Evolutionary conservation across 1,140 invertebrate species (phyloP).

Genomic region (Ips typographus): DNA sequence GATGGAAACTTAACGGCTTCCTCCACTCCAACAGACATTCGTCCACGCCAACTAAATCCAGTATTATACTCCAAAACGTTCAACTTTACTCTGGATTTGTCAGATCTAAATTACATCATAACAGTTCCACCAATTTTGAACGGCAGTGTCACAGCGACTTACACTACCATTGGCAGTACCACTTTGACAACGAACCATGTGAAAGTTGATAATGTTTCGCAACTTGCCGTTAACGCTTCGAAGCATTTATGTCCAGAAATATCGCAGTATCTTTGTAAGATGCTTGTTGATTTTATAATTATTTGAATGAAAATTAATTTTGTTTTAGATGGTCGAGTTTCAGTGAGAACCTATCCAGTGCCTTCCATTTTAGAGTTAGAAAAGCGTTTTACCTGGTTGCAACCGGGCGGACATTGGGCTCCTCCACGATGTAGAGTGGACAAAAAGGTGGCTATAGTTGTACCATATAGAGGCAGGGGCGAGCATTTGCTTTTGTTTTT

Average conservation of each 20-base stretch:
- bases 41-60: neutral
- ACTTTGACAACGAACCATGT: neutral
- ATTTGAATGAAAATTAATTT: neutral
- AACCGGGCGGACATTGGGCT: slow-evolving; percentile 73
- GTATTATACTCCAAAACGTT: neutral
- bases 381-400: slow-evolving; percentile 55
- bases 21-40: slow-evolving; percentile 6
- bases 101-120: slow-evolving; percentile 34
- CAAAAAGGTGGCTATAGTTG: slow-evolving; percentile 82
- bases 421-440: slow-evolving; percentile 74
- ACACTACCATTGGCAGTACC: neutral
- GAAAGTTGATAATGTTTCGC: slow-evolving; percentile 5
- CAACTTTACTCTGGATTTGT: slow-evolving; percentile 19
- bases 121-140: slow-evolving; percentile 34
- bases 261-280: slow-evolving; percentile 35
- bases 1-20: slow-evolving; percentile 7
- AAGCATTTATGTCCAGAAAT: slow-evolving; percentile 37
- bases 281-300: neutral
- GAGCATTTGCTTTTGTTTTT: slow-evolving; percentile 82
- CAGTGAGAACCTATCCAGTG: slow-evolving; percentile 53
- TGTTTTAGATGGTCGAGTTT: slow-evolving; percentile 52
- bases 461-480: slow-evolving; percentile 84
- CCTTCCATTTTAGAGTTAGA: slow-evolving; percentile 53
- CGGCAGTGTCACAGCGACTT: slow-evolving; percentile 21
- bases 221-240: neutral